These are phyloP conservation scores for Perithous albicinctus DNA, from an alignment of 2,888 invertebrate species.

Conservation along the genomic window DNA sequence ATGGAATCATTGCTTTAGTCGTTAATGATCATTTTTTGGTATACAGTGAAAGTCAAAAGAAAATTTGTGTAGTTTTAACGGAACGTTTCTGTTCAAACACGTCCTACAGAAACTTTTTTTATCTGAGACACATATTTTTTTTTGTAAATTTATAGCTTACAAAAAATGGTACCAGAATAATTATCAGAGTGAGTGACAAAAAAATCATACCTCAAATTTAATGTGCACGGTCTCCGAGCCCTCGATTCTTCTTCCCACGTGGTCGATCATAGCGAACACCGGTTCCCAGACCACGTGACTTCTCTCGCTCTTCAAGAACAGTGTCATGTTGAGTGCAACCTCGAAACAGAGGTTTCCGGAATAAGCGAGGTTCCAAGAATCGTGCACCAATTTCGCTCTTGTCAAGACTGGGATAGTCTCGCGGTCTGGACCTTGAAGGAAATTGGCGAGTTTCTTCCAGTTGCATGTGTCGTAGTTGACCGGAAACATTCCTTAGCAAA, in stretches of 20 bases:
- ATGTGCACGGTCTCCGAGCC: slow-evolving; percentile 87
- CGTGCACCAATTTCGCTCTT: slow-evolving; percentile 91
- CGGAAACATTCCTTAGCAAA: slow-evolving; percentile 89
- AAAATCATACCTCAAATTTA: slow-evolving; percentile 91
- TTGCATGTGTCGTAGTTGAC: slow-evolving; percentile 93
- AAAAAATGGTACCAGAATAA: too few relatives aligned
- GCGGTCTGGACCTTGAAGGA: slow-evolving; percentile 84
- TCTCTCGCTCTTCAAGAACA: slow-evolving; percentile 90
- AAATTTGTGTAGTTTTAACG: too few relatives aligned
- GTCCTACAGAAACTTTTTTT: too few relatives aligned
- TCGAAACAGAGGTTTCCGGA: slow-evolving; percentile 91
- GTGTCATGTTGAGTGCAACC: slow-evolving; percentile 92
- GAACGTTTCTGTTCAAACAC: too few relatives aligned
- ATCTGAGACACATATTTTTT: not conserved
- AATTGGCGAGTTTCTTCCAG: slow-evolving; percentile 91
- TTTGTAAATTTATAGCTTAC: too few relatives aligned
- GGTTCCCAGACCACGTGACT: slow-evolving; percentile 93
- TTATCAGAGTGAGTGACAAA: too few relatives aligned
- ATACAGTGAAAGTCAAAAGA: too few relatives aligned
- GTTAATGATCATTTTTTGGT: too few relatives aligned
- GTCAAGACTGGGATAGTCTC: slow-evolving; percentile 89
- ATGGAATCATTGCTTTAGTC: not conserved
- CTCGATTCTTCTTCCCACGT: slow-evolving; percentile 91
- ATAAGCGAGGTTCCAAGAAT: slow-evolving; percentile 92
- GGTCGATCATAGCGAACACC: slow-evolving; percentile 93